These are phyloP conservation scores for Drosophila colorata DNA, from an alignment of 2,888 invertebrate species.

Conservation along the genomic window DNA sequence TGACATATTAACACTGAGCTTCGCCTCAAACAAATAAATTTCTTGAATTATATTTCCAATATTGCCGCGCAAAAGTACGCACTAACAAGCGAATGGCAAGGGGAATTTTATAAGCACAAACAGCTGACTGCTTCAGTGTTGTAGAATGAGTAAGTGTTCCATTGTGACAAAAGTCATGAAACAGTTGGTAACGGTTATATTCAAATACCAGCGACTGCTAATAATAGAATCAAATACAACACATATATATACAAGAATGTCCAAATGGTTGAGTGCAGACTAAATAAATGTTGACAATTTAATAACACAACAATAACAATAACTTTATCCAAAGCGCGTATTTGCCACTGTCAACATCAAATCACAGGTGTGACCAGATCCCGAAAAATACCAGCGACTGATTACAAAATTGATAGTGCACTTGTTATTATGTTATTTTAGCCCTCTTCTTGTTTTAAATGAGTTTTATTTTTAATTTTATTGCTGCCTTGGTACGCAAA, in stretches of 20 bases:
- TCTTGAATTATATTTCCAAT: slow-evolving; percentile 33
- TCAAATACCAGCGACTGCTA: neutral
- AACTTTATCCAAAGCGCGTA: neutral
- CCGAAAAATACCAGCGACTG: slow-evolving; percentile 21
- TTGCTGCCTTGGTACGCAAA: slow-evolving; percentile 87
- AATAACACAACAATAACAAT: neutral
- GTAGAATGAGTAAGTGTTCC: slow-evolving; percentile 35
- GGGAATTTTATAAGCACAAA: neutral
- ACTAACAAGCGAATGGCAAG: slow-evolving; percentile 43
- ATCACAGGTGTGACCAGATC: slow-evolving; percentile 7
- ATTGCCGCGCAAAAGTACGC: slow-evolving; percentile 43
- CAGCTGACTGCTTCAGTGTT: slow-evolving; percentile 28
- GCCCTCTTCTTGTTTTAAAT: slow-evolving; percentile 77
- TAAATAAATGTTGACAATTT: neutral
- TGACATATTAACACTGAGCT: slow-evolving; percentile 39
- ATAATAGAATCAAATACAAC: neutral
- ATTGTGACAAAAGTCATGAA: neutral
- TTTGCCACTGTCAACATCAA: slow-evolving; percentile 4
- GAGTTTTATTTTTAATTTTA: slow-evolving; percentile 87
- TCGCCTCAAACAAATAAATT: slow-evolving; percentile 4
- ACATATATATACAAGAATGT: neutral
- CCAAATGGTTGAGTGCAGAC: neutral
- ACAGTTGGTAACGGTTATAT: slow-evolving; percentile 1
- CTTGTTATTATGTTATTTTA: slow-evolving; percentile 27
- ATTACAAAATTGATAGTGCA: slow-evolving; percentile 32